A percentile compares a stretch with the other conserved stretches of the same genome.
These are phyloP conservation scores for Melolontha melolontha DNA, from an alignment of 2,888 invertebrate species.

Conservation along the genomic window DNA sequence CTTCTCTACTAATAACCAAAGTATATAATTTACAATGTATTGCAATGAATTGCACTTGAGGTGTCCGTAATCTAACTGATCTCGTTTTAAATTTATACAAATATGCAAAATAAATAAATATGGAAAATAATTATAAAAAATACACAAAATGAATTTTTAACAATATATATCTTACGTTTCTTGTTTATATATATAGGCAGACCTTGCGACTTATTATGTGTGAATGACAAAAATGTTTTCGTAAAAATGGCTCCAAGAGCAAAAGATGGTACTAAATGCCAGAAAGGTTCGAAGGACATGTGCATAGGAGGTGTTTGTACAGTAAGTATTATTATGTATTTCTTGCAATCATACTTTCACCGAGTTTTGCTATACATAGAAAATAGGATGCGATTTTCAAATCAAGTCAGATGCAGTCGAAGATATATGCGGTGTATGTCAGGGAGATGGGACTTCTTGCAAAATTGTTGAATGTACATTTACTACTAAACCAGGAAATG, in stretches of 20 bases:
- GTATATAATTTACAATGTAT: too few relatives aligned
- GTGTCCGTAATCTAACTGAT: too few relatives aligned
- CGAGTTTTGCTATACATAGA: constrained; percentile 63
- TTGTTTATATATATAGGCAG: constrained; percentile 58
- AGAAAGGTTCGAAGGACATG: constrained; percentile 72
- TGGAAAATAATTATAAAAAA: too few relatives aligned
- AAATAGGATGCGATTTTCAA: constrained; percentile 75
- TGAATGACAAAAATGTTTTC: constrained; percentile 70
- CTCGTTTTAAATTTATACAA: too few relatives aligned
- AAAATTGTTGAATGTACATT: constrained; percentile 70
- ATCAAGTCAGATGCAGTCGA: constrained; percentile 75
- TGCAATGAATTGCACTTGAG: too few relatives aligned
- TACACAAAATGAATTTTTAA: too few relatives aligned
- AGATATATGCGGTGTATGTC: constrained; percentile 77
- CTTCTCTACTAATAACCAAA: too few relatives aligned
- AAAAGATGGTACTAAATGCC: constrained; percentile 75
- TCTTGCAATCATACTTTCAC: constrained; percentile 5
- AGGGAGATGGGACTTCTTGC: constrained; percentile 76
- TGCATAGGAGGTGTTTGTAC: constrained; percentile 74
- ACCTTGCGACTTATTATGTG: constrained; percentile 74
- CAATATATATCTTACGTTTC: too few relatives aligned
- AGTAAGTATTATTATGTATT: constrained; percentile 62
- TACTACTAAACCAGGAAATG: constrained; percentile 59
- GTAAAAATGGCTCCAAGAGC: constrained; percentile 71
- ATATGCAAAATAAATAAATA: too few relatives aligned